Base-by-base conservation (phyloP, 2,797 vertebrate genomes). In the Platalea minor region DNA sequence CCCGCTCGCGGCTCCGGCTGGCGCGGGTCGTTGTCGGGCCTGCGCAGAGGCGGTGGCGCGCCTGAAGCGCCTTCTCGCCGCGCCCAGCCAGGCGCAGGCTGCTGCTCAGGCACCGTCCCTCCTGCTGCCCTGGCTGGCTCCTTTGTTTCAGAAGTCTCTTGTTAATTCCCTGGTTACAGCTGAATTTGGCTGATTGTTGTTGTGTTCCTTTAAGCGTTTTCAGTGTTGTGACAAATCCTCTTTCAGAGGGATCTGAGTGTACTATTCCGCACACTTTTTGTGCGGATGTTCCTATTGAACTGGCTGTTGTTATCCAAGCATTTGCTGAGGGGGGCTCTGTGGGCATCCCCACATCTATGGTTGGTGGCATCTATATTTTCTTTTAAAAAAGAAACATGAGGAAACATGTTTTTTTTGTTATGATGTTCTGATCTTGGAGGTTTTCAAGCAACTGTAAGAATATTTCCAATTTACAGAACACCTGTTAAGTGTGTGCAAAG, bases 11-110 rank as follows among this genome's bases (percentile, higher is more conserved):
- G 45, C 57, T 37, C 6, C 43, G 17, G 35, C 19, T 41, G 60
- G 53, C 7, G 2, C 2, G 2, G 69, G n/a, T 23, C 19, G 0
- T 11, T 45, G 25, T 45, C 1, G 2, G 46, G 29, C 18, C 48
- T 64, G 45, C 0, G 1, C 0, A 81, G 56, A 31, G 65, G 41
- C 35, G 29, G 31, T 25, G 48, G 1, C 56, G 73, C 4, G 5
- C 2, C 0, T 51, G 64, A 56, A 51, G 26, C 2, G 0, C 61
- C 13, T 86, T 57, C 11, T 59, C 13, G 10, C 46, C n/a, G 56
- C 13, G 10, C 19, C 31, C 53, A 59, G 0, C 25, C 23, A 25
- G 17, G 12, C 12, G 20, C 29, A 26, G 46, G 11, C n/a, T 31
- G 10, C 39, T 88, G 75, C 53, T 83, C 8, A 0, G 54, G 33